Conservation (phyloP, 2,113 vertebrate species). For the Heterochromis multidens region DNA sequence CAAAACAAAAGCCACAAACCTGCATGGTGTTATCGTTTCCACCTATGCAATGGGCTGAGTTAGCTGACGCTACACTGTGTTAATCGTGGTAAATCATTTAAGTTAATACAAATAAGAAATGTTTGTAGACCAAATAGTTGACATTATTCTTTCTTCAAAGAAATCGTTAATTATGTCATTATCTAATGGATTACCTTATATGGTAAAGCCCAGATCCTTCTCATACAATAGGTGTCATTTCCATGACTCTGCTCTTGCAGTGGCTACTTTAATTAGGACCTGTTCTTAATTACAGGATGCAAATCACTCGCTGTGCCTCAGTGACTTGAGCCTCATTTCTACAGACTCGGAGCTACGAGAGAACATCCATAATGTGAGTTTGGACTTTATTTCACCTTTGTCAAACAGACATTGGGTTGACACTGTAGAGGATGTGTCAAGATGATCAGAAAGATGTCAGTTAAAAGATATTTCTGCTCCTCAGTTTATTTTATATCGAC, state of each 20-base stretch:
- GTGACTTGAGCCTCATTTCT: constrained; percentile 94
- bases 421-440: not conserved
- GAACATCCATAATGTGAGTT: constrained; percentile 86
- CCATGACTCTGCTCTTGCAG: not conserved
- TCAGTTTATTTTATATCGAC: not conserved
- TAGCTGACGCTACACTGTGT: not conserved
- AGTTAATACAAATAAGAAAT: not conserved
- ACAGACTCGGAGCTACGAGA: constrained; percentile 93
- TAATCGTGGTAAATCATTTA: not conserved
- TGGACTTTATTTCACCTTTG: not conserved
- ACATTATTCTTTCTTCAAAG: not conserved
- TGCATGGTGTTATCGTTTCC: not conserved
- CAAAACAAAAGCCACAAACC: not conserved
- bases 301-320: constrained; percentile 95
- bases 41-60: not conserved
- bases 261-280: not conserved
- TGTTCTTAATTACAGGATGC: constrained; percentile 82
- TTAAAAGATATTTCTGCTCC: not conserved
- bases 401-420: not conserved
- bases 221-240: not conserved
- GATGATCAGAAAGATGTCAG: not conserved
- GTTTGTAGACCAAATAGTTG: not conserved
- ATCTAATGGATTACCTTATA: not conserved
- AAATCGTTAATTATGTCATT: not conserved
- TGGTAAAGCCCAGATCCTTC: not conserved